Evolutionary conservation across 2,797 vertebrate species (phyloP).

Genomic region (Ceyx erithaca): DNA sequence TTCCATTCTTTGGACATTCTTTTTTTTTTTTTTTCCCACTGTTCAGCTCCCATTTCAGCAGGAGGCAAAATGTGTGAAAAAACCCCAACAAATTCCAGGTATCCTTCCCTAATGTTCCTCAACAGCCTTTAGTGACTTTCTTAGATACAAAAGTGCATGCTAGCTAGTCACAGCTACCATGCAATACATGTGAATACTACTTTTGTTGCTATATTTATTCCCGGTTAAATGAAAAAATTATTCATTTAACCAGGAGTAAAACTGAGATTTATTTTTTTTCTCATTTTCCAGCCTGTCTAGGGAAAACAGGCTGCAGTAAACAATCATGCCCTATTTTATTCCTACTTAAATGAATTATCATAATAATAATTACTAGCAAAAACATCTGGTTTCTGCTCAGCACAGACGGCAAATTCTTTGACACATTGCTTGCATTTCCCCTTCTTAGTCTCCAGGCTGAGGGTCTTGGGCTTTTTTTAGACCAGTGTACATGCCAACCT

Average conservation of each 20-base stretch:
- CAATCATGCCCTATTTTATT: slow-evolving; percentile 80
- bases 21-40: not conserved
- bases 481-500: not conserved
- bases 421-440: slow-evolving; percentile 53
- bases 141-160: slow-evolving; percentile 1
- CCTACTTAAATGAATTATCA: slow-evolving; percentile 81
- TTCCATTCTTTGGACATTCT: not conserved
- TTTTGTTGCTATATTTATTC: slow-evolving; percentile 71
- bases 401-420: slow-evolving; percentile 54
- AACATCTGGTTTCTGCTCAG: slow-evolving; percentile 77
- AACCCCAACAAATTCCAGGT: not conserved
- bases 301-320: slow-evolving; percentile 77
- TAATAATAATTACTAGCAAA: slow-evolving; percentile 79
- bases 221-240: slow-evolving; percentile 75
- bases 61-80: slow-evolving; percentile 4
- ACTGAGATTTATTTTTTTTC: slow-evolving; percentile 71
- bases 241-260: slow-evolving; percentile 78
- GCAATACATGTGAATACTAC: slow-evolving; percentile 59
- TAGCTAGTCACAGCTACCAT: slow-evolving; percentile 56
- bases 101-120: slow-evolving; percentile 32
- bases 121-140: slow-evolving; percentile 20
- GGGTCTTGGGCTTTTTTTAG: slow-evolving; percentile 48
- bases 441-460: slow-evolving; percentile 20
- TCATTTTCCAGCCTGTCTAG: slow-evolving; percentile 72
- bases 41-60: not conserved